Percentiles rank a stretch among this genome's conserved stretches.
Conservation (phyloP, 2,113 vertebrate species). For the Microcebus lehilahytsara region DNA sequence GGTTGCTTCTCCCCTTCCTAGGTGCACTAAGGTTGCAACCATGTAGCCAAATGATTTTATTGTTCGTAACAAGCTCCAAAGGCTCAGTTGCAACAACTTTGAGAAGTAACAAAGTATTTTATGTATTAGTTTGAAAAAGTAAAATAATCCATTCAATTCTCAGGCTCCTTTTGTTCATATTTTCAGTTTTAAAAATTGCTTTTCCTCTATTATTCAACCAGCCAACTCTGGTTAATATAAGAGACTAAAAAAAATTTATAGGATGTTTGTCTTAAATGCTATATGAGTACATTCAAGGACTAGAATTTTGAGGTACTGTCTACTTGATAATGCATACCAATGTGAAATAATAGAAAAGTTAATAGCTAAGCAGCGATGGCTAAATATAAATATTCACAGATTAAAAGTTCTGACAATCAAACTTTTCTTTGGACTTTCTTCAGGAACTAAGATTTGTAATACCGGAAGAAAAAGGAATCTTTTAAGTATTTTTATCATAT, state of each 20-base stretch:
- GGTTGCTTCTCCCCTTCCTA: neutral
- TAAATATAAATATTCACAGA: neutral
- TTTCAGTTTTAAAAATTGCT: neutral
- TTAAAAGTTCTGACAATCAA: neutral
- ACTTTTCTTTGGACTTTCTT: conserved; percentile 30
- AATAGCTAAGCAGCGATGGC: neutral
- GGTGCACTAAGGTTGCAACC: neutral
- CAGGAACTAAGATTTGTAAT: neutral
- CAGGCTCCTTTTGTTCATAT: neutral
- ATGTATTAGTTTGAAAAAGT: conserved; percentile 2
- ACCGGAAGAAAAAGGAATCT: neutral
- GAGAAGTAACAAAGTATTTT: neutral
- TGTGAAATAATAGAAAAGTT: neutral
- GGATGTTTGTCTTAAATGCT: neutral
- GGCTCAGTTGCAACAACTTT: neutral
- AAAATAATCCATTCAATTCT: neutral
- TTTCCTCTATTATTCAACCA: neutral
- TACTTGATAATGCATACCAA: neutral
- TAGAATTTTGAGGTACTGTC: neutral
- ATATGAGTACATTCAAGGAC: neutral
- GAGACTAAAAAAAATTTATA: neutral
- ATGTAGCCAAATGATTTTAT: neutral
- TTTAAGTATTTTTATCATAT: neutral
- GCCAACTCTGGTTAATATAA: neutral
- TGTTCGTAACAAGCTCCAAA: neutral